Conservation (phyloP, 2,888 invertebrate species). For the Deilephila porcellus region DNA sequence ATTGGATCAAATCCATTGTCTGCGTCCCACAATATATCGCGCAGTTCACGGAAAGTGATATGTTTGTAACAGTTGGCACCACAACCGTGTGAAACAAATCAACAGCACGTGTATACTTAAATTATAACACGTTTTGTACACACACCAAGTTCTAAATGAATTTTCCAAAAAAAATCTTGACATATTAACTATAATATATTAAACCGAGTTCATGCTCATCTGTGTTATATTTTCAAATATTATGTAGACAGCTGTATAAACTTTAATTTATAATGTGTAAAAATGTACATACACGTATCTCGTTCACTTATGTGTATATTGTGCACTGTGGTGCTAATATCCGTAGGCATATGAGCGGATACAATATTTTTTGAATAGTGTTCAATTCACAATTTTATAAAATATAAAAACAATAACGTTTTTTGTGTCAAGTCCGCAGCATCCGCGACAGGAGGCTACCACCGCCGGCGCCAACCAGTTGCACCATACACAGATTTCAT, state of each 20-base stretch:
- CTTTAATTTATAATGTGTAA: too few relatives aligned
- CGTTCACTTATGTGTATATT: too few relatives aligned
- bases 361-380: too few relatives aligned
- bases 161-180: too few relatives aligned
- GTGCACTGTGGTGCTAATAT: too few relatives aligned
- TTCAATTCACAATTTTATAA: neutral
- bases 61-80: conserved; percentile 24
- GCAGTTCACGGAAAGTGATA: neutral
- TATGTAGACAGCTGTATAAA: too few relatives aligned
- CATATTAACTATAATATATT: too few relatives aligned
- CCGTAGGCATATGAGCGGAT: too few relatives aligned
- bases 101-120: neutral
- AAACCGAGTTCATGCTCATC: too few relatives aligned
- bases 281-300: too few relatives aligned
- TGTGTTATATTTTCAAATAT: too few relatives aligned
- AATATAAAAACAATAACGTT: neutral
- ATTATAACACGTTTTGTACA: neutral
- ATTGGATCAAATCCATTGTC: conserved; percentile 23
- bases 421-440: conserved; percentile 37
- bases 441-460: conserved; percentile 36
- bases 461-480: conserved; percentile 73
- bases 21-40: conserved; percentile 8
- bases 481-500: conserved; percentile 75
- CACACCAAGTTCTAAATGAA: too few relatives aligned
- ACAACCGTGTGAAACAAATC: neutral